Percentiles rank a stretch among this genome's conserved stretches.
Evolutionary conservation across 2,888 invertebrate genomes (phyloP).

Genomic region (Rotaria socialis): DNA sequence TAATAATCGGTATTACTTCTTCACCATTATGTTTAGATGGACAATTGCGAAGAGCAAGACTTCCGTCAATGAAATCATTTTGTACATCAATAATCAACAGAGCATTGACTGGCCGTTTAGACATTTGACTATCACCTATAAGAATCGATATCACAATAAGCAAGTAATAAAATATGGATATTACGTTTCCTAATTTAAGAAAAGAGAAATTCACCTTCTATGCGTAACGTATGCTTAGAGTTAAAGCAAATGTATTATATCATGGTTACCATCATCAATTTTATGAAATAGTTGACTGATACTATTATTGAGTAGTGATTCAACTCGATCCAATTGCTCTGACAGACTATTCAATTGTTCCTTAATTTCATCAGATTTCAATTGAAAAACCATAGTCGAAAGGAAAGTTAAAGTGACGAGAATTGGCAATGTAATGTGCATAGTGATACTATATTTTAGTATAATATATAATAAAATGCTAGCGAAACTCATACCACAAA

Average conservation of each 20-base stretch:
- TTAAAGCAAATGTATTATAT: neutral
- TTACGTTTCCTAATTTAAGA: neutral
- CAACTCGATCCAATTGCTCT: neutral
- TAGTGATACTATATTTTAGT: neutral
- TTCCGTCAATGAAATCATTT: conserved; percentile 88
- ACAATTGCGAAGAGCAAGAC: conserved; percentile 82
- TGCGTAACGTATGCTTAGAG: neutral
- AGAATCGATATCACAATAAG: neutral
- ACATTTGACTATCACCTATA: neutral
- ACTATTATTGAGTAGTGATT: neutral
- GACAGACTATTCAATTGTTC: neutral
- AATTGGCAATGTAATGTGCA: neutral
- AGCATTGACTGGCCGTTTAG: conserved; percentile 58
- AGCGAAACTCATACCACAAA: no score
- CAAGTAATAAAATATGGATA: no score
- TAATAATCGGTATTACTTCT: conserved; percentile 82
- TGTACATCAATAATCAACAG: conserved; percentile 87
- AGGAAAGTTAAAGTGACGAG: neutral
- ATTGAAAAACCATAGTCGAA: neutral
- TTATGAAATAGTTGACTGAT: neutral
- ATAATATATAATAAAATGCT: no score
- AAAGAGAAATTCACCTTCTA: neutral
- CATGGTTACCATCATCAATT: neutral
- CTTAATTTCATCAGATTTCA: neutral
- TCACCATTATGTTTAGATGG: conserved; percentile 74